phyloP scores from a whole-genome alignment of 1,140 invertebrate species.

The Kradibia gibbosae region DNA sequence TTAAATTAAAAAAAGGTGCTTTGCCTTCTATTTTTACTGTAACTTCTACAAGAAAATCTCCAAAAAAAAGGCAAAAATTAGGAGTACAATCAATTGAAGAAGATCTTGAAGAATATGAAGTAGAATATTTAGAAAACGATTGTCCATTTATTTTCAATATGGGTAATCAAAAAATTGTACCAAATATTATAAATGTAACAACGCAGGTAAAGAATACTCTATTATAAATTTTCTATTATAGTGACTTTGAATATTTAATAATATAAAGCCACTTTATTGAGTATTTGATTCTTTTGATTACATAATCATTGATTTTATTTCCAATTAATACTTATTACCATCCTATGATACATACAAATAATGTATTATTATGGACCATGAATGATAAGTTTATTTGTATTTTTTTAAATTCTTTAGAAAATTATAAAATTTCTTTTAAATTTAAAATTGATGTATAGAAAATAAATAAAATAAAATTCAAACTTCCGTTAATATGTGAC shows the following conservation, averaged over 20 bases:
- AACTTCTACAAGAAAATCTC: constrained; percentile 65
- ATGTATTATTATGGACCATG: too few species aligned
- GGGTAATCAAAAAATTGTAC: constrained; percentile 32
- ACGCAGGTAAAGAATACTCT: constrained; percentile 3
- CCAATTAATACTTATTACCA: too few species aligned
- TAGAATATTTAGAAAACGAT: constrained; percentile 59
- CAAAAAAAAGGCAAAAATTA: constrained; percentile 60
- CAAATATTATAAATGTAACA: constrained; percentile 44
- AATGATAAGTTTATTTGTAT: too few species aligned
- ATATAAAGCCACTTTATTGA: too few species aligned
- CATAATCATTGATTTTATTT: too few species aligned
- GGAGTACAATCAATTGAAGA: constrained; percentile 46
- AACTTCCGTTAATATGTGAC: too few species aligned
- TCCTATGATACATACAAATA: too few species aligned
- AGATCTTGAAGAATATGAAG: constrained; percentile 51
- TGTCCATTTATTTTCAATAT: constrained; percentile 42
- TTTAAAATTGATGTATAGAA: neutral
- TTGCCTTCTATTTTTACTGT: constrained; percentile 65
- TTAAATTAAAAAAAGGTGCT: constrained; percentile 66
- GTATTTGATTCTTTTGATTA: too few species aligned
- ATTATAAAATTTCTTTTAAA: too few species aligned
- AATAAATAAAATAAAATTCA: neutral
- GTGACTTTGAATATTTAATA: too few species aligned
- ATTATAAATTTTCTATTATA: neutral
- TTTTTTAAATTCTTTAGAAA: too few species aligned